Base-by-base conservation (phyloP, 1,140 invertebrate genomes). In the Aricia agestis region DNA sequence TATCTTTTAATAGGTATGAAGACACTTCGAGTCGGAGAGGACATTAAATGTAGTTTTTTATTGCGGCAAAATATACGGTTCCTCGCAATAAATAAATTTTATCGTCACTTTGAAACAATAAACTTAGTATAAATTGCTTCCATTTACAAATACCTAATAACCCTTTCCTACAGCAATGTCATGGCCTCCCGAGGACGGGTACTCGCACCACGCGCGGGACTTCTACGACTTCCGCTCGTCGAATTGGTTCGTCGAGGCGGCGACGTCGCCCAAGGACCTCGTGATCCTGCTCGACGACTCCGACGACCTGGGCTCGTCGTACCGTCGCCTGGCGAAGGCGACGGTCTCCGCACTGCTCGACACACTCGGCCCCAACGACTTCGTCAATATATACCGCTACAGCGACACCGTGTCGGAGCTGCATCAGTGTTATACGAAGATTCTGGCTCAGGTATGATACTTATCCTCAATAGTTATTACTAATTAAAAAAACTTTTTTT, bases 251-350 rank as follows among this genome's bases (percentile, higher is more conserved):
- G 96, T 99, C 6, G 95, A 98, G 76, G 98, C 98, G 0, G 98
- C 98, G 1, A 98, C 98, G 0, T 98, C 97, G 71, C 97, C 98
- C 0, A 99, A 99, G 89, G 98, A 99, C 88, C 93, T 99, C 82
- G 93, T 98, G 66, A 98, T 99, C 74, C 92, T 99, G 18, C 86
- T 99, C 10, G 99, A 99, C 82, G 94, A 93, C 19, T 96, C 96
- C 11, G 97, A 97, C 31, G 97, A 98, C 66, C 97, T 98, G 93
- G 96, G 96, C 19, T 98, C 97, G 0, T 94, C 96, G 66, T 94
- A 96, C 70, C 94, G 95, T 74, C 95, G 96, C 75, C 94, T 99
- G 68, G 97, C 97, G 0, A 95, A 95, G 82, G 95, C 95, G 9
- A 98, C 98, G 0, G 95, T 97, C 6, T 93, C 95, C 10, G 95